Evolutionary conservation across 1,140 invertebrate species (phyloP), one percentile per base, ranked within the genome.

Genomic region (Leptonema lineaticorne): DNA sequence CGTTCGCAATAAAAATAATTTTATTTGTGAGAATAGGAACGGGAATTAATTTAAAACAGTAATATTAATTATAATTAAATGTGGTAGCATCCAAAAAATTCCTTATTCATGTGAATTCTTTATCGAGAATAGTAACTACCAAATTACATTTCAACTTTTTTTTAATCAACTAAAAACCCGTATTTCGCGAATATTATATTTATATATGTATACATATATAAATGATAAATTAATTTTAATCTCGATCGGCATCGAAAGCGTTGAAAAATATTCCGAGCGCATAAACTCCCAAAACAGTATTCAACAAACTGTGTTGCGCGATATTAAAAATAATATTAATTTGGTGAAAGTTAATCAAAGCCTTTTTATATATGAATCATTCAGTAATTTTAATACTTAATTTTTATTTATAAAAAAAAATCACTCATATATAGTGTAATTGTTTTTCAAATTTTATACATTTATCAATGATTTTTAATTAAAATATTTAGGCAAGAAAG

Each of bases 1-100:
- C 5, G 30, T 33, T 6, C 30, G 5, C 30, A 41, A 41, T 4
- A 41, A 11, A 41, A 41, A 41, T 33, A 33, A 6, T 33, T 33
- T 33, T 33, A 33, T 33, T 33, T 11, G 30, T 33, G 37, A n/a
- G n/a, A n/a, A n/a, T n/a, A n/a, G n/a, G n/a, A n/a, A n/a, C n/a
- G n/a, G n/a, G n/a, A 41, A 4, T 41, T 41, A 53, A 53, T 53
- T 53, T 18, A 53, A 53, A n/a, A n/a, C n/a, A n/a, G n/a, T n/a
- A n/a, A n/a, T n/a, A n/a, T 26, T 53, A 11, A 26, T 24, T 8
- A 53, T 53, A 24, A 53, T 53, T 26, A 53, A 26, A 53, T 8
- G 20, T 26, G 20, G 50, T 53, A 53, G 50, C 50, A 7, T n/a
- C 2, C 24, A 22, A 53, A 53, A 53, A 26, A 22, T 24, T 26